Evolutionary conservation across 2,113 vertebrate genomes (phyloP).

Genomic region (Ptilorrhoa leucosticta): DNA sequence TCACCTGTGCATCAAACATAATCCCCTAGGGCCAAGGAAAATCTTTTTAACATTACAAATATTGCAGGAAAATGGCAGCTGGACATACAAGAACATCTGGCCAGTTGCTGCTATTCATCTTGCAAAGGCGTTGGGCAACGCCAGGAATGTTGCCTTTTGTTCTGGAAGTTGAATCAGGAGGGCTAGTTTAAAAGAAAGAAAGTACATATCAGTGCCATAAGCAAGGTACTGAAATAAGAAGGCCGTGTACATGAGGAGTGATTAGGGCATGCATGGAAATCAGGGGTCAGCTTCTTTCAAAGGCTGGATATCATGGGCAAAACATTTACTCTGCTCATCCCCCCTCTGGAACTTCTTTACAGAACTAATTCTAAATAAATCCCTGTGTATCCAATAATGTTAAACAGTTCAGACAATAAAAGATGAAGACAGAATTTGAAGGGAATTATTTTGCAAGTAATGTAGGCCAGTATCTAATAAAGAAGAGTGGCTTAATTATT

Average conservation of each 20-base stretch:
- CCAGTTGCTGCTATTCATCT: not conserved
- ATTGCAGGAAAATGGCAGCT: not conserved
- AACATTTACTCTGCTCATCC: not conserved
- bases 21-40: not conserved
- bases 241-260: accelerated
- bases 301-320: not conserved
- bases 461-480: not conserved
- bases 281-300: not conserved
- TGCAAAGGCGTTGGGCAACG: not conserved
- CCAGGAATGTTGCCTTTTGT: not conserved
- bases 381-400: not conserved
- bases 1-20: not conserved
- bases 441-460: not conserved
- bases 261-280: not conserved
- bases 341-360: not conserved
- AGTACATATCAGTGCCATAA: not conserved
- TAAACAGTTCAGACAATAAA: not conserved
- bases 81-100: not conserved
- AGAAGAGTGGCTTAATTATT: not conserved
- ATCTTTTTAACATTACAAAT: not conserved
- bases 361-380: not conserved
- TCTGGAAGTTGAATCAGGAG: not conserved
- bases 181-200: not conserved
- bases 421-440: not conserved
- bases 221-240: not conserved